A percentile compares a stretch with the other conserved stretches of the same genome.
Evolutionary conservation across 2,797 vertebrate species (phyloP).

Genomic region (Sebastes itinus): DNA sequence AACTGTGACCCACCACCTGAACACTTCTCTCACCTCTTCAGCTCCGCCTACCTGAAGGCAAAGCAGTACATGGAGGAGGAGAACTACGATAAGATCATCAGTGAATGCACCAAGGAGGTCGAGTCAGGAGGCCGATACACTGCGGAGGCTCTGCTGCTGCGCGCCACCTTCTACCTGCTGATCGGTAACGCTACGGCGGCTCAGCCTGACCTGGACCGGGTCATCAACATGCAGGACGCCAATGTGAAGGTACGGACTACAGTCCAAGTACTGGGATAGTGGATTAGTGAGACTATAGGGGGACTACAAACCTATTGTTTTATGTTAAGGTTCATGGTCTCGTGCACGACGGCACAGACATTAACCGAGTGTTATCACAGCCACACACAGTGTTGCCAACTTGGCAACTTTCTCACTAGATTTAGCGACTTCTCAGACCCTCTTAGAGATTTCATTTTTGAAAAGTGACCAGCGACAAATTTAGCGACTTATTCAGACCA

Average conservation of each 20-base stretch:
- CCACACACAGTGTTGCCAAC: no score
- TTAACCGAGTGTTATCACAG: no score
- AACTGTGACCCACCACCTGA: neutral
- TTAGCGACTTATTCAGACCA: no score
- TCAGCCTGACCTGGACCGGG: conserved; percentile 94
- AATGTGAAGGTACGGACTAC: conserved; percentile 90
- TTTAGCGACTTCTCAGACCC: no score
- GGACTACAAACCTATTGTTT: neutral
- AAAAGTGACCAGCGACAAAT: no score
- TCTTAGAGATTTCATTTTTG: no score
- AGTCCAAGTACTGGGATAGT: neutral
- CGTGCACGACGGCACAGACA: no score
- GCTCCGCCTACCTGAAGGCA: conserved; percentile 96
- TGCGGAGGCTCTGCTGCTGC: conserved; percentile 93
- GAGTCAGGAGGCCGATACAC: conserved; percentile 91
- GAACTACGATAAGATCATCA: conserved; percentile 99
- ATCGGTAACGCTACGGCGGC: conserved; percentile 95
- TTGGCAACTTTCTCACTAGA: no score
- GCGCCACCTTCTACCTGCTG: conserved; percentile 97
- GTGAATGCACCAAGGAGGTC: conserved; percentile 98
- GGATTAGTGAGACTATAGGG: neutral
- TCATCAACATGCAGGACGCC: conserved; percentile 93
- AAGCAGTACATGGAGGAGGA: conserved; percentile 99
- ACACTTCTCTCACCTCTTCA: conserved; percentile 44
- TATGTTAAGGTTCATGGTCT: neutral